phyloP scores from a whole-genome alignment of 2,888 invertebrate genomes.

The Adela reaumurella region DNA sequence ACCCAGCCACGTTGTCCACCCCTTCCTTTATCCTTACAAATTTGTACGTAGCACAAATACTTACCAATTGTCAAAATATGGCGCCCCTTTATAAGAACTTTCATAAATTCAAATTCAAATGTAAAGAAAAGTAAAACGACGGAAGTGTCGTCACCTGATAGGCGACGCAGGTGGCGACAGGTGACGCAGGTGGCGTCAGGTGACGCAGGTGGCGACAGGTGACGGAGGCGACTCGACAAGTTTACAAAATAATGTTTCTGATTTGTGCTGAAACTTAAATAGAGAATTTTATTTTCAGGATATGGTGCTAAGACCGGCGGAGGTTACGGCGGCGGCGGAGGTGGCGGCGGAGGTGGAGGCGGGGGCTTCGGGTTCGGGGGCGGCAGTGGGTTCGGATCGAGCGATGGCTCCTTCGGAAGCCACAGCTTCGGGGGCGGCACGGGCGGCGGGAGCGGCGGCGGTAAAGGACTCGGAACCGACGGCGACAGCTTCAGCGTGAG shows the following conservation, averaged over 20 bases:
- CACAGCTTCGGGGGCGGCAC: neutral
- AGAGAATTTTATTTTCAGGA: neutral
- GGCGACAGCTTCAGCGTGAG: neutral
- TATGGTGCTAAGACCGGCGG: conserved; percentile 11
- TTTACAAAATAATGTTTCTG: neutral
- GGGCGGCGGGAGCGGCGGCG: neutral
- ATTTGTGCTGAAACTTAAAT: neutral
- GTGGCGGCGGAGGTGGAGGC: conserved; percentile 7
- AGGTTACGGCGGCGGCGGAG: conserved; percentile 15
- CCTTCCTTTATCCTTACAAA: too few species aligned
- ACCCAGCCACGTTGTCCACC: too few species aligned
- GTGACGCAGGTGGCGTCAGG: too few species aligned
- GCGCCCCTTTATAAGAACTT: too few species aligned
- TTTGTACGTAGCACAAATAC: too few species aligned
- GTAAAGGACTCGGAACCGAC: neutral
- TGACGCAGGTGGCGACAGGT: too few species aligned
- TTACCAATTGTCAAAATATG: too few species aligned
- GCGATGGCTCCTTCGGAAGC: conserved; percentile 15
- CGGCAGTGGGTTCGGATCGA: conserved; percentile 15
- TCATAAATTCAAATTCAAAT: too few species aligned
- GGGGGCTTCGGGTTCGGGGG: neutral
- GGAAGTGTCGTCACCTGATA: too few species aligned
- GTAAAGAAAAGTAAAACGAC: too few species aligned
- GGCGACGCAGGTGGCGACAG: too few species aligned
- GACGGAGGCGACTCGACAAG: too few species aligned